phyloP scores from a whole-genome alignment of 1,140 invertebrate genomes.

The Neodiprion lecontei region DNA sequence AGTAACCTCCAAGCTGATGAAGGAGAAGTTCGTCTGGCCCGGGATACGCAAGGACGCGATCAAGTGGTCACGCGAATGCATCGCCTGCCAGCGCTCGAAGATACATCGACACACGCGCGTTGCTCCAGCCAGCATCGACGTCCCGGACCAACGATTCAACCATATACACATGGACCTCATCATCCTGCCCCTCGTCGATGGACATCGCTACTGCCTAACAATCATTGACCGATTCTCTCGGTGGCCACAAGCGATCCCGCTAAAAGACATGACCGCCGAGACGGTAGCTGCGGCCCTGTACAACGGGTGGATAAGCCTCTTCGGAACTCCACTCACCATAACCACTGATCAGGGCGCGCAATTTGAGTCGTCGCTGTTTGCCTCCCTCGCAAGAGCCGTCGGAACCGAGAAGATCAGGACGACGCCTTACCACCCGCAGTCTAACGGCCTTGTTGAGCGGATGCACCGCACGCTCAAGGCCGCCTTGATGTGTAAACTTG shows the following conservation, averaged over 20 bases:
- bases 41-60: conserved; percentile 28
- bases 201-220: conserved; percentile 52
- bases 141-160: conserved; percentile 34
- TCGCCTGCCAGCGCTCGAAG: conserved; percentile 26
- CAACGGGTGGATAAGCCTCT: conserved; percentile 42
- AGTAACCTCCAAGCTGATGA: conserved; percentile 18
- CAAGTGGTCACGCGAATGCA: conserved; percentile 27
- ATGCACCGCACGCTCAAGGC: conserved; percentile 40
- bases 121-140: not conserved
- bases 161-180: conserved; percentile 55
- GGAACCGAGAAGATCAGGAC: conserved; percentile 27
- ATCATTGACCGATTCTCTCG: conserved; percentile 55
- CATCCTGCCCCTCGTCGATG: conserved; percentile 45
- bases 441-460: conserved; percentile 40
- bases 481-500: conserved; percentile 10
- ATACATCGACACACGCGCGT: not conserved
- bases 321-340: conserved; percentile 39
- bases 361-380: conserved; percentile 42
- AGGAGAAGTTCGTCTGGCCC: conserved; percentile 29
- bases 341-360: conserved; percentile 45
- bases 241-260: conserved; percentile 59
- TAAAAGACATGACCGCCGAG: conserved; percentile 50
- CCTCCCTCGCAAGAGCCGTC: conserved; percentile 24
- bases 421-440: conserved; percentile 36
- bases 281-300: conserved; percentile 45